Evolutionary conservation across 2,113 vertebrate species (phyloP).

Genomic region (Grammomys surdaster): DNA sequence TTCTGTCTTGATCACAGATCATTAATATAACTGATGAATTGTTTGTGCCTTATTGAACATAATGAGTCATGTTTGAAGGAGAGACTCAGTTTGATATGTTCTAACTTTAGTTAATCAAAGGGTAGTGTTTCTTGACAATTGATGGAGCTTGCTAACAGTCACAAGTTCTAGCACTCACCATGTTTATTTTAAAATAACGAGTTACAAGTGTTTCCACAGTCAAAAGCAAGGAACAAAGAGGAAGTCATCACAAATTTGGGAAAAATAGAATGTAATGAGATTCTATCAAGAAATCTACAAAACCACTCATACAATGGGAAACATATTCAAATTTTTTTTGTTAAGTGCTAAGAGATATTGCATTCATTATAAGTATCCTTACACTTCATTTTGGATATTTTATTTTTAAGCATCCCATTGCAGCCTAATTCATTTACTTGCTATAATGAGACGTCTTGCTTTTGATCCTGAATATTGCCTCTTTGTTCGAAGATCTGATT

Average conservation of each 20-base stretch:
- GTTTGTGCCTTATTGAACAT: conserved; percentile 16
- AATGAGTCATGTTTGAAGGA: conserved; percentile 69
- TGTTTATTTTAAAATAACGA: conserved; percentile 21
- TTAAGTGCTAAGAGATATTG: conserved; percentile 37
- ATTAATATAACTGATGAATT: conserved; percentile 71
- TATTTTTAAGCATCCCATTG: background rate
- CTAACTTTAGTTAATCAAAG: conserved; percentile 63
- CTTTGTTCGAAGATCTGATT: background rate
- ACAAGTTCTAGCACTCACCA: background rate
- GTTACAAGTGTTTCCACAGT: background rate
- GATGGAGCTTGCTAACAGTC: conserved; percentile 14
- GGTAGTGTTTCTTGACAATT: background rate
- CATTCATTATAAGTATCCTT: conserved; percentile 6
- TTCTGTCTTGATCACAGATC: conserved; percentile 62
- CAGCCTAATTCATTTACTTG: background rate
- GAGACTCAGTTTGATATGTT: background rate
- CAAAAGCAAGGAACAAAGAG: conserved; percentile 37
- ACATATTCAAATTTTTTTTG: background rate
- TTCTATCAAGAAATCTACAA: conserved; percentile 33
- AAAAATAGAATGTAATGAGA: conserved; percentile 36
- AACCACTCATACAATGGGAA: background rate
- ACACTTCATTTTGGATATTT: background rate
- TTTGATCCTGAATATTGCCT: background rate
- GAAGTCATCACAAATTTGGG: background rate
- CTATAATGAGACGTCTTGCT: background rate